phyloP scores from a whole-genome alignment of 1,140 invertebrate genomes.

The Listronotus oregonensis region DNA sequence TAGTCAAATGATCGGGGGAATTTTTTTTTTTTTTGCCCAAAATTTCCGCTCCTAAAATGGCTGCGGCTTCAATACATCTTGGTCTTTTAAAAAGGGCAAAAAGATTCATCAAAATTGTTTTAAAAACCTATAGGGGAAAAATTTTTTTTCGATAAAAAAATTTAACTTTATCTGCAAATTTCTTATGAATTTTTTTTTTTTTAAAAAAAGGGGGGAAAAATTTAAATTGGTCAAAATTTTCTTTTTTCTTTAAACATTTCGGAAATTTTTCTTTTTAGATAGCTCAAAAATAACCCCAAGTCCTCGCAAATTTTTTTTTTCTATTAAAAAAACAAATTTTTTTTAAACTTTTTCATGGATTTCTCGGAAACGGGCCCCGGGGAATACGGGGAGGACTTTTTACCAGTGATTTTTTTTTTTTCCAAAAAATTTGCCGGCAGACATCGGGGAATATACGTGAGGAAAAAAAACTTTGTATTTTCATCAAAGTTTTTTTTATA shows the following conservation, averaged over 20 bases:
- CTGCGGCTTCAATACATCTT: conserved; percentile 37
- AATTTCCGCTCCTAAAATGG: conserved; percentile 35
- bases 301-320: conserved; percentile 23
- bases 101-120: conserved; percentile 38
- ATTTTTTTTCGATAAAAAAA: conserved; percentile 35
- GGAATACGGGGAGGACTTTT: conserved; percentile 27
- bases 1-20: conserved; percentile 39
- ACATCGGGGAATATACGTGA: conserved; percentile 18
- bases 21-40: too few relatives aligned
- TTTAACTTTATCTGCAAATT: conserved; percentile 38
- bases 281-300: conserved; percentile 20
- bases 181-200: conserved; percentile 36
- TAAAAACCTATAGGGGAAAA: conserved; percentile 35
- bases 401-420: conserved; percentile 20
- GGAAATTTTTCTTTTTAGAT: conserved; percentile 16
- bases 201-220: conserved; percentile 29
- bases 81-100: conserved; percentile 42
- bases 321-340: conserved; percentile 16
- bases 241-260: conserved; percentile 24
- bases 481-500: conserved; percentile 25
- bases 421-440: conserved; percentile 22
- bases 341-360: conserved; percentile 23
- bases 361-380: conserved; percentile 24
- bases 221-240: conserved; percentile 11
- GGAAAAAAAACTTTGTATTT: conserved; percentile 18